Evolutionary conservation across 2,888 invertebrate species (phyloP), one percentile per base, ranked within the genome.

Genomic region (Gibbula magus): DNA sequence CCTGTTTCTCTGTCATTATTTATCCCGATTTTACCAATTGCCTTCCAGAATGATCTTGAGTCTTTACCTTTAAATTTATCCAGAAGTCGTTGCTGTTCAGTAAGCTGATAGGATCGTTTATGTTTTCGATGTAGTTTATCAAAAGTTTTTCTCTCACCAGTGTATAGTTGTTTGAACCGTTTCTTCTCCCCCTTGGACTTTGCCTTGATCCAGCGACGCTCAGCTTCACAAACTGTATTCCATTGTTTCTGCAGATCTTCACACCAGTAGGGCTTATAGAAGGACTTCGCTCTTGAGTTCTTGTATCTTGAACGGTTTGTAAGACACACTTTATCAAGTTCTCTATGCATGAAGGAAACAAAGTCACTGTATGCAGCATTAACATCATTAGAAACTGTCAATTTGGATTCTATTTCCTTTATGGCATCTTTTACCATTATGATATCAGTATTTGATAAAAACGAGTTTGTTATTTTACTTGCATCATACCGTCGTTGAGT

Each of bases 181-280:
- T 67, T 25, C 67, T 67, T 25, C 32, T 32, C 25, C 2, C 20
- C n/a, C 18, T 67, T 8, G 18, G 32, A 22, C 18, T 22, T 22
- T 67, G 67, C 10, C 32, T 67, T 16, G 32, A 25, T 18, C n/a
- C 20, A 20, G 35, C 5, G n/a, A 70, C n/a, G n/a, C n/a, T n/a
- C n/a, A n/a, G n/a, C n/a, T n/a, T n/a, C n/a, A n/a, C n/a, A n/a
- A n/a, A n/a, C 70, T 39, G 10, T 20, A 32, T 70, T 32, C 70
- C 70, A 70, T 29, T 70, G 70, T 25, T 7, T n/a, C 29, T 70
- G 70, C 7, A 70, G 70, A 25, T 70, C 32, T 20, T 70, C 70
- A 70, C 70, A 70, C 70, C 70, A 70, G 32, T 70, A 70, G 18
- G 70, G 32, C 70, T 70, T 70, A n/a, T 70, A 25, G 20, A 29